Base-by-base conservation (phyloP, 2,888 invertebrate genomes). In the Trichogramma evanescens region DNA sequence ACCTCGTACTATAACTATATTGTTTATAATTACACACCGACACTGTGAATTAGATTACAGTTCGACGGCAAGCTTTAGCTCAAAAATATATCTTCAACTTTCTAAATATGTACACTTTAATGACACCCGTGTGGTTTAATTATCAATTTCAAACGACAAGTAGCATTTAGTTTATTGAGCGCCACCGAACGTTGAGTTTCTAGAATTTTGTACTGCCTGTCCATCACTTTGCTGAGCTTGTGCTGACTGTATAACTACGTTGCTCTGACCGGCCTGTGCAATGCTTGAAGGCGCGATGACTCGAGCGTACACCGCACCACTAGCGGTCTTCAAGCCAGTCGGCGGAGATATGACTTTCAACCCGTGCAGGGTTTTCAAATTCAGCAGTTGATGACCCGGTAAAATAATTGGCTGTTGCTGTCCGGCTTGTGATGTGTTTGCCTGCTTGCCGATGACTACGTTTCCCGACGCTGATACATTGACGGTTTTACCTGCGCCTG, bases 291-390 rank as follows among this genome's bases (percentile, higher is more conserved):
- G 77, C 0, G 77, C 75, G n/a, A 77, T 74, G 1, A 78, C 77
- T 6, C 77, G 69, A 0, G 77, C 77, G 55, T 77, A 77, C 0
- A 78, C 77, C 1, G 77, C 75, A 4, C 75, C 72, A 0, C 77
- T 74, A 1, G 76, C 72, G 1, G 77, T 77, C 56, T 77, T 77
- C 5, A 77, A 54, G 4, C 77, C 78, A 0, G 74, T 69, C 0
- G 77, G 74, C 6, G 77, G 76, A 0, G 77, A 77, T 61, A 77
- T 77, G 5, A 77, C 77, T 63, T 77, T 77, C 3, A 78, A 66
- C 1, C 77, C 77, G 43, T 77, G 77, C 26, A 78, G 60, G 3
- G 77, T 75, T 65, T 77, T 77, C 9, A 78, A 76, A 50, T 78
- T 78, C 5, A 77, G 69, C 63, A 77, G 64, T 51, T 77, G 77